Evolutionary conservation across 2,888 invertebrate genomes (phyloP).

Genomic region (Orthosia cruda): DNA sequence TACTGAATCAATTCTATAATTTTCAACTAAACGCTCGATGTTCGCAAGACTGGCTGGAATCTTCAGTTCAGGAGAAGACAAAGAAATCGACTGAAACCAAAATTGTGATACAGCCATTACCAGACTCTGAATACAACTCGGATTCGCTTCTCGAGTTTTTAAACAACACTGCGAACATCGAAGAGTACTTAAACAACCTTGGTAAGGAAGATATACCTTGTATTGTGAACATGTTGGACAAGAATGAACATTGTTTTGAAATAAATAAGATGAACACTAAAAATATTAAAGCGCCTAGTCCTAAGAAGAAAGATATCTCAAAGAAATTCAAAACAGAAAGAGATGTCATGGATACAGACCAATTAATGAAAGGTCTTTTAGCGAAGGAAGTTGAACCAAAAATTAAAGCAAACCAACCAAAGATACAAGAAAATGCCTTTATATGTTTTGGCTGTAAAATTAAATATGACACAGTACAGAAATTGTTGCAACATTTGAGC

Average conservation of each 20-base stretch:
- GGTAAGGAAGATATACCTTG: conserved; percentile 89
- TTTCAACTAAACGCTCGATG: conserved; percentile 88
- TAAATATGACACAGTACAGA: conserved; percentile 80
- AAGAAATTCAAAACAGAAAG: conserved; percentile 79
- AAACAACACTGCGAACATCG: conserved; percentile 88
- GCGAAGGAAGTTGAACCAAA: conserved; percentile 81
- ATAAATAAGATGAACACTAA: conserved; percentile 74
- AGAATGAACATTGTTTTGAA: conserved; percentile 80
- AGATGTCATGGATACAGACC: conserved; percentile 87
- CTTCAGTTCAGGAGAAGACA: conserved; percentile 79
- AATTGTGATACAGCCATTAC: conserved; percentile 85
- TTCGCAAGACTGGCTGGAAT: conserved; percentile 89
- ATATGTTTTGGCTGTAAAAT: conserved; percentile 86
- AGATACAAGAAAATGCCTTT: conserved; percentile 71
- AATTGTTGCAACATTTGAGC: conserved; percentile 84
- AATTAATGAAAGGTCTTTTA: conserved; percentile 84
- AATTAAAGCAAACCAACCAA: conserved; percentile 60
- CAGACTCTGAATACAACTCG: conserved; percentile 89
- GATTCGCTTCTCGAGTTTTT: conserved; percentile 89
- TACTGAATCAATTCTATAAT: conserved; percentile 86
- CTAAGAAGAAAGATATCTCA: conserved; percentile 81
- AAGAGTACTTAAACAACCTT: conserved; percentile 87
- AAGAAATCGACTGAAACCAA: conserved; percentile 82
- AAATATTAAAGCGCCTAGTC: conserved; percentile 79
- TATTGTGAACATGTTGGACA: conserved; percentile 87